A percentile compares a stretch with the other conserved stretches of the same genome.
Conservation (phyloP, 2,888 invertebrate species). For the Eupithecia inturbata region DNA sequence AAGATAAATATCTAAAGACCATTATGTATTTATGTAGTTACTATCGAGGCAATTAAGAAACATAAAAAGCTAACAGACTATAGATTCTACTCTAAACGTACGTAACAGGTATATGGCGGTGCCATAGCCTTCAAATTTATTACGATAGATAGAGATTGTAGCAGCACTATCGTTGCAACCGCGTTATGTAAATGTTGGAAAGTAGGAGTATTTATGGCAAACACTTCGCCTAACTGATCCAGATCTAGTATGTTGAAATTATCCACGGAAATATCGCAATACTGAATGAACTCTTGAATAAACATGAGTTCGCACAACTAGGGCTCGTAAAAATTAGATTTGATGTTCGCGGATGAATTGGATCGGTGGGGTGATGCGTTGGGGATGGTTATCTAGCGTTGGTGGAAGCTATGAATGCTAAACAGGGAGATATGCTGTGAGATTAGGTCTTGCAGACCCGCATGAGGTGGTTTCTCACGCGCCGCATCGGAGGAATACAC, state of each 20-base stretch:
- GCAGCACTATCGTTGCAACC: conserved; percentile 22
- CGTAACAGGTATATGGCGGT: conserved; percentile 35
- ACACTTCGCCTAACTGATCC: conserved; percentile 46
- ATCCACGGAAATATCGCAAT: conserved; percentile 37
- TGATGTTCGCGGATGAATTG: conserved; percentile 19
- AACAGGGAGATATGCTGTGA: conserved; percentile 35
- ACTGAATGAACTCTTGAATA: conserved; percentile 30
- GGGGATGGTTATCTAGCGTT: conserved; percentile 14
- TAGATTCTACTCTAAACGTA: conserved; percentile 8
- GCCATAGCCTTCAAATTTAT: conserved; percentile 27
- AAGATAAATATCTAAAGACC: conserved; percentile 44
- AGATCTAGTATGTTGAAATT: conserved; percentile 42
- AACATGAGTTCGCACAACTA: conserved; percentile 23
- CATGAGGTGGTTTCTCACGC: conserved; percentile 70
- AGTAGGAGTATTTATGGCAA: conserved; percentile 47
- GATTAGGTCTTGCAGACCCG: conserved; percentile 50
- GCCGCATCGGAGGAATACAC: conserved; percentile 65
- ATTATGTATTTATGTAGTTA: conserved; percentile 37
- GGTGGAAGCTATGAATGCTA: conserved; percentile 32
- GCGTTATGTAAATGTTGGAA: conserved; percentile 51
- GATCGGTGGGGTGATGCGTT: conserved; percentile 14
- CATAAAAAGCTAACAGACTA: conserved; percentile 42
- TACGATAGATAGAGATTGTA: conserved; percentile 30
- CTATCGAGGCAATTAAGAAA: conserved; percentile 46
- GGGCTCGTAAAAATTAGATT: conserved; percentile 31